Evolutionary conservation across 2,113 vertebrate genomes (phyloP).

Genomic region (Pseudolaguvia tuberculata): DNA sequence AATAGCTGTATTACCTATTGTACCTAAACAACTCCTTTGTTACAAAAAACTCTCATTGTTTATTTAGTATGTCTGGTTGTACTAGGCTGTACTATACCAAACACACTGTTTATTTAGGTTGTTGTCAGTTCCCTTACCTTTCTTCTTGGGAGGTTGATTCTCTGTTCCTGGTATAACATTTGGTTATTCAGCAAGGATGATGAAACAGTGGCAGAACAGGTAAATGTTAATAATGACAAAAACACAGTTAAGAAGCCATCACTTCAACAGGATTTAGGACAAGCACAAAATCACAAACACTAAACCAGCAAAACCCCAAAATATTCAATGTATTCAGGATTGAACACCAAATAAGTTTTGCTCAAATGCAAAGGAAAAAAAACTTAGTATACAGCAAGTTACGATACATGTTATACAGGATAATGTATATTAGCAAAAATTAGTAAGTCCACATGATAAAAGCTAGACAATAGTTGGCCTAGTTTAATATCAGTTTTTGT

Average conservation of each 20-base stretch:
- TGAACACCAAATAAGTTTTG: conserved; percentile 16
- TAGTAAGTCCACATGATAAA: not conserved
- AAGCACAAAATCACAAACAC: conserved; percentile 50
- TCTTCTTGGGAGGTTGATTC: conserved; percentile 55
- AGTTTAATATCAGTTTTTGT: not conserved
- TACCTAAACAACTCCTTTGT: too few species aligned
- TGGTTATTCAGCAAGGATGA: conserved; percentile 55
- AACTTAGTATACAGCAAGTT: not conserved
- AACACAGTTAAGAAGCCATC: conserved; percentile 54
- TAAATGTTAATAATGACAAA: conserved; percentile 65
- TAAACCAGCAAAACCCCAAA: conserved; percentile 19
- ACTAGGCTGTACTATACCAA: not conserved
- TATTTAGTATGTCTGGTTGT: too few species aligned
- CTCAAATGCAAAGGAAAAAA: not conserved
- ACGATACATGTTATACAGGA: not conserved
- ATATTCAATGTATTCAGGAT: not conserved
- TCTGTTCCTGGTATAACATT: conserved; percentile 55
- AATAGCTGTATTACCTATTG: too few species aligned
- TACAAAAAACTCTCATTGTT: too few species aligned
- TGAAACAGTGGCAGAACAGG: conserved; percentile 56
- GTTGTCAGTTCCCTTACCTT: conserved; percentile 61
- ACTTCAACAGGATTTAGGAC: conserved; percentile 60
- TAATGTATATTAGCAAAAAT: conserved; percentile 13
- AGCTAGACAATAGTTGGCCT: not conserved
- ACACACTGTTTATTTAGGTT: conserved; percentile 30